Evolutionary conservation across 2,888 invertebrate genomes (phyloP).

Genomic region (Aricia artaxerxes): DNA sequence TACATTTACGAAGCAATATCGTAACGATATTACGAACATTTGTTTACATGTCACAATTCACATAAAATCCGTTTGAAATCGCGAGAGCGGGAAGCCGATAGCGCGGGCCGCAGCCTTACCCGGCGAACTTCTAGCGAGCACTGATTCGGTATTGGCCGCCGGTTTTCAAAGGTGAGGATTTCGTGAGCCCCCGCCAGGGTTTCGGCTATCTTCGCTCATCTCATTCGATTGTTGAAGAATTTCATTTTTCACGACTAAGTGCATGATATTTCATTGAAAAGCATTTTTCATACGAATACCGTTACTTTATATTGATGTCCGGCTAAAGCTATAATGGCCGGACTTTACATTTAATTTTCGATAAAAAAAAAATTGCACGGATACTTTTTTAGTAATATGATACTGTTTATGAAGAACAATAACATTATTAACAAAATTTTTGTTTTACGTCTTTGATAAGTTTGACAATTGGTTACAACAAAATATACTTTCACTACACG

Average conservation of each 20-base stretch:
- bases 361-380: too few species aligned
- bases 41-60: slow-evolving; percentile 29
- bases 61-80: slow-evolving; percentile 42
- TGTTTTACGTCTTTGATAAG: too few species aligned
- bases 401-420: too few species aligned
- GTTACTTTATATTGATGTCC: neutral
- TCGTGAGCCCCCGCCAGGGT: slow-evolving; percentile 61
- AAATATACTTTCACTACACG: too few species aligned
- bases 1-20: neutral
- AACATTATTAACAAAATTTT: too few species aligned
- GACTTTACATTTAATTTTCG: too few species aligned
- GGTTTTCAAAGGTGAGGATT: slow-evolving; percentile 75
- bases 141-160: slow-evolving; percentile 76
- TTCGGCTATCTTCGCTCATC: slow-evolving; percentile 70
- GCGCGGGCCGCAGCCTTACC: slow-evolving; percentile 52
- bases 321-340: too few species aligned
- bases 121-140: slow-evolving; percentile 60
- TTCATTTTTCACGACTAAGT: slow-evolving; percentile 61
- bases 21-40: slow-evolving; percentile 2
- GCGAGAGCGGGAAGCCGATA: slow-evolving; percentile 43
- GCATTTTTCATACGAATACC: slow-evolving; percentile 44
- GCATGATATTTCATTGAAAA: slow-evolving; percentile 52
- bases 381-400: too few species aligned
- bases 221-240: slow-evolving; percentile 72
- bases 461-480: too few species aligned